Evolutionary conservation across 2,113 vertebrate species (phyloP), one percentile per base, ranked within the genome.

Genomic region (Chauna torquata): DNA sequence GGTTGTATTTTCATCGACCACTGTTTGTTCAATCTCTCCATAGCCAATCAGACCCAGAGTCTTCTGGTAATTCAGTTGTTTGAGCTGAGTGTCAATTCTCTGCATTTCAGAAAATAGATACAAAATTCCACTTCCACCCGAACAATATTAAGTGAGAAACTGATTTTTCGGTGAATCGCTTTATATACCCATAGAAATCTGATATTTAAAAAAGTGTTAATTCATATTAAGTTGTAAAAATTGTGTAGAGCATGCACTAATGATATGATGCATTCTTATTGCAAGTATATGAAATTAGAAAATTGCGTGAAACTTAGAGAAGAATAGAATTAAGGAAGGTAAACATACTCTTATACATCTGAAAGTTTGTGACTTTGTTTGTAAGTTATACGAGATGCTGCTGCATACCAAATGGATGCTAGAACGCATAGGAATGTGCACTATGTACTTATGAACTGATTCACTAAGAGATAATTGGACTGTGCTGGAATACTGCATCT

Each of bases 361-460:
- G 75, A 71, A 97, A 88, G 78, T 87, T 97, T 92, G 64, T 93
- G 74, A 84, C 85, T 88, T 95, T 49, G 20, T 45, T 96, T 86
- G 57, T 82, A 68, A 68, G 82, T 88, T 93, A 76, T 76, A 88
- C 74, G 66, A 92, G 75, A 19, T 38, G 6, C 61, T 97, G 65
- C 88, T 93, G 61, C 6, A 1, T 69, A 34, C 82, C 12, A 20
- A 86, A 84, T 93, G 76, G 38, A 55, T 69, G 27, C 38, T 81
- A 36, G 62, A 83, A 65, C 87, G 82, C 54, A 11, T 32, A 82
- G 91, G 58, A 96, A 93, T 72, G 61, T 22, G 59, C 81, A 34
- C 82, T 93, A 32, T 93, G 47, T 96, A 58, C 55, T 94, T 97
- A 82, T 83, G 55, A 78, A 79, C 69, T 83, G 77, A 96, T 97